Evolutionary conservation across 2,113 vertebrate species (phyloP).

Genomic region (Brachypodius melanocephalos): DNA sequence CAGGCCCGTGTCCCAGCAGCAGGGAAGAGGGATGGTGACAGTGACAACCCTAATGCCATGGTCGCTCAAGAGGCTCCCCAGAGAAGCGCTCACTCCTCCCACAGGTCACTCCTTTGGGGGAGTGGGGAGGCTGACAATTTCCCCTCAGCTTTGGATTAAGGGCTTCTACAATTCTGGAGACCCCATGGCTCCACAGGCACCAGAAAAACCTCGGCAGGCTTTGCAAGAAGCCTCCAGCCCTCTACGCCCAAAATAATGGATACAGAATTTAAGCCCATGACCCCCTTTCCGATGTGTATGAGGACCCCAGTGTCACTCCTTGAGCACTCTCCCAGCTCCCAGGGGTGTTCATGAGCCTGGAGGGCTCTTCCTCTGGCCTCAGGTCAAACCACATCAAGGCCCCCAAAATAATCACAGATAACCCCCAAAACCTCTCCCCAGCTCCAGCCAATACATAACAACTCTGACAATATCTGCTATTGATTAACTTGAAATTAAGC

Average conservation of each 20-base stretch:
- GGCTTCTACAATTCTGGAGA: background rate
- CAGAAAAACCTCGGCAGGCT: background rate
- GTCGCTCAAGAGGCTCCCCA: background rate
- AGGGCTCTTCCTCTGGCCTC: background rate
- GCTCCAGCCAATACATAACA: background rate
- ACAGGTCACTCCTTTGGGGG: background rate
- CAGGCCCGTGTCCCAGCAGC: background rate
- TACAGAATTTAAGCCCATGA: background rate
- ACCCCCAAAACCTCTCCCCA: background rate
- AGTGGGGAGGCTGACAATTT: background rate
- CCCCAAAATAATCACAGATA: background rate
- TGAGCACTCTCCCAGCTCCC: background rate
- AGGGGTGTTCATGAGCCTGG: fast-evolving
- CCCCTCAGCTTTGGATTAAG: background rate
- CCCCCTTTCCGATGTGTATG: background rate
- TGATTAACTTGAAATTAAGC: background rate
- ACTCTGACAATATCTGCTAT: background rate
- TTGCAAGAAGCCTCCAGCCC: background rate
- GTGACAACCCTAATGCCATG: fast-evolving
- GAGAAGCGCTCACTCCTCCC: background rate
- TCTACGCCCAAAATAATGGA: background rate
- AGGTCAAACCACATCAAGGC: background rate
- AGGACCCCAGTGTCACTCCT: background rate
- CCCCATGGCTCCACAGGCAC: fast-evolving
- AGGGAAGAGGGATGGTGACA: background rate